Conservation (phyloP, 2,797 vertebrate species). For the Lophotriccus pileatus region DNA sequence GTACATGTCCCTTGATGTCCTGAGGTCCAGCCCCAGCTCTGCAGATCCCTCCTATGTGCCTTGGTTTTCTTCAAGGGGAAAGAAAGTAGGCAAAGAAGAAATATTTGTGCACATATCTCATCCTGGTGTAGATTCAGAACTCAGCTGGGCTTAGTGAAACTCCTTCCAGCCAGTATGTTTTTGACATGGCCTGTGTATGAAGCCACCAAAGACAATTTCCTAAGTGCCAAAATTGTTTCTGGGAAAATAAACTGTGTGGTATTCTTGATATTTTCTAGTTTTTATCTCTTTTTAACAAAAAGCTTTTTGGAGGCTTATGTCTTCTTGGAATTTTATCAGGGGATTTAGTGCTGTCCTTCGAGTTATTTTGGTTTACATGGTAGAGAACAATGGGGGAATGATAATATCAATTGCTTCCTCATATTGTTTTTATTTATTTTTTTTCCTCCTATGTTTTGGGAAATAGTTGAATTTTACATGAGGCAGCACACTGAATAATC, state of each 20-base stretch:
- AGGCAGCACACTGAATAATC: conserved; percentile 17
- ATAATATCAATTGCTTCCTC: conserved; percentile 65
- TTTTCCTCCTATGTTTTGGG: conserved; percentile 23
- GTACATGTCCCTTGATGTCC: rapidly evolving
- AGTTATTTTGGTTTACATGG: conserved; percentile 45
- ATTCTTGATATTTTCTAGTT: background rate
- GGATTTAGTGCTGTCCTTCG: conserved; percentile 20
- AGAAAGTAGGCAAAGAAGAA: background rate
- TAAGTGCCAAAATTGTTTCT: background rate
- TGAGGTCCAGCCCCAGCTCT: background rate
- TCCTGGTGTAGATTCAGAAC: background rate
- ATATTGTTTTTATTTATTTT: conserved; percentile 35
- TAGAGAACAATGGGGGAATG: conserved; percentile 40
- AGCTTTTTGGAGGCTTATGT: background rate
- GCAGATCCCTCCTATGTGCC: background rate
- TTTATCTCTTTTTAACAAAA: background rate
- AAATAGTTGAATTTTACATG: conserved; percentile 25
- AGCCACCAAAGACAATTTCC: background rate
- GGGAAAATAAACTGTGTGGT: background rate
- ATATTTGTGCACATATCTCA: background rate
- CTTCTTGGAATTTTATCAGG: background rate
- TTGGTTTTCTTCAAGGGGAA: background rate
- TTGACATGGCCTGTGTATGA: background rate
- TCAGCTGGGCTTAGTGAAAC: background rate
- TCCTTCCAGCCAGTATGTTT: background rate